Base-by-base conservation (phyloP, 2,797 vertebrate species). In the Mormyrus proboscirostris region DNA sequence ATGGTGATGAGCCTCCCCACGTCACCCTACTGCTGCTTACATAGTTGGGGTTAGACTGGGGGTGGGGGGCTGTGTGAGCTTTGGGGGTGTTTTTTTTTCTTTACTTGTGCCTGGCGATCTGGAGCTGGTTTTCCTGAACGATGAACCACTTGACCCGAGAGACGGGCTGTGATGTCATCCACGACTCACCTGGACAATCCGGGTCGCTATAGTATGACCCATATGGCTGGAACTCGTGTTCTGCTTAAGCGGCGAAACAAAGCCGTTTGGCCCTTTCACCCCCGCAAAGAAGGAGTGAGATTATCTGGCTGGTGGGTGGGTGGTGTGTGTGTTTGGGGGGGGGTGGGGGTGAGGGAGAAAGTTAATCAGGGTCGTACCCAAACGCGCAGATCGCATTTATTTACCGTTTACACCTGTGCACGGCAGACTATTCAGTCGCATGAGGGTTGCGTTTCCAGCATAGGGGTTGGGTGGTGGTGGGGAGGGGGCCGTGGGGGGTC, bases 401-500 rank as follows among this genome's bases (percentile, higher is more conserved):
- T 73, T 33, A 73, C 69, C 69, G 9, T 38, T 73, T 73, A 41
- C 69, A 73, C 69, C 10, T 33, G 69, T 3, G 5, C 14, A 73
- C 1, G 69, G 29, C 14, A 4, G 69, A 7, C 33, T 73, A 73
- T 73, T 16, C 69, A 16, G 33, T 73, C 12, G 69, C 33, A 1
- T 41, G 33, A 16, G 69, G 69, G 69, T 76, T 41, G 69, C 4
- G 16, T 76, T 76, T 76, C 69, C 33, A 41, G 33, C 14, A 14
- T 14, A 4, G 69, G 10, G 33, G 69, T 41, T 33, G 29, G 33
- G 69, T 55, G 53, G 53, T 55, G 25, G 96, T 3, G 6, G 49
- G 3, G 47, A 2, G 16, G 9, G 4, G 12, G 29, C 29, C 29
- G 95, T 94, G 95, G 96, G 95, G 97, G 96, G 97, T 96, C 97